Percentiles rank a stretch among this genome's conserved stretches.
Evolutionary conservation across 2,113 vertebrate species (phyloP).

Genomic region (Hypanus sabinus): DNA sequence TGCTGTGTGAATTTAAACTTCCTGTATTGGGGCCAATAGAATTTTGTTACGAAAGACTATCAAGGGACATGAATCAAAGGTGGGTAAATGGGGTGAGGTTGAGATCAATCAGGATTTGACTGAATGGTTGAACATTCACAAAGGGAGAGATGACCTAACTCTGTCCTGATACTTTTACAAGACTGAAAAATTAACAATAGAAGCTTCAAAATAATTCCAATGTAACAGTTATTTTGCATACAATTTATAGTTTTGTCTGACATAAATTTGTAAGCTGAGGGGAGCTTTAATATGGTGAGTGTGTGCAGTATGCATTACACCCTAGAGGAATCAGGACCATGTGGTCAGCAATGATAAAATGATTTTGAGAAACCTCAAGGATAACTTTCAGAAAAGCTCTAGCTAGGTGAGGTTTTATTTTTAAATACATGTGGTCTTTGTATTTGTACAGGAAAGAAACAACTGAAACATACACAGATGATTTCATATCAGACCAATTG

Average conservation of each 20-base stretch:
- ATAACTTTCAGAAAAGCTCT: neutral
- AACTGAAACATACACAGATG: neutral
- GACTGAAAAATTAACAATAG: neutral
- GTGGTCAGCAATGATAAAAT: neutral
- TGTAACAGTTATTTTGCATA: neutral
- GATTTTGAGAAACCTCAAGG: neutral
- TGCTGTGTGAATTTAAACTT: neutral
- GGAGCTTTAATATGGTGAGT: neutral
- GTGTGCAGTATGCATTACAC: neutral
- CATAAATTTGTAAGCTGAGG: neutral
- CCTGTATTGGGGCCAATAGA: neutral
- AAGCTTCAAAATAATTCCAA: neutral
- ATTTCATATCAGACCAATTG: neutral
- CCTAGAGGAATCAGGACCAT: neutral
- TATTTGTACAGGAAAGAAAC: neutral
- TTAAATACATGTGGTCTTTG: too few species aligned
- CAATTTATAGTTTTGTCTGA: neutral
- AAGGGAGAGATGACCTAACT: neutral
- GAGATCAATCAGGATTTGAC: neutral
- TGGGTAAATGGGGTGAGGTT: neutral
- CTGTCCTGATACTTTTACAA: neutral
- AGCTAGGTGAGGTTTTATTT: neutral
- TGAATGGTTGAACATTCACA: neutral
- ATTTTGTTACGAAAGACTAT: neutral
- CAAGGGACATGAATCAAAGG: neutral